Evolutionary conservation across 2,888 invertebrate genomes (phyloP), one percentile per base, ranked within the genome.

Genomic region (Noctua pronuba): DNA sequence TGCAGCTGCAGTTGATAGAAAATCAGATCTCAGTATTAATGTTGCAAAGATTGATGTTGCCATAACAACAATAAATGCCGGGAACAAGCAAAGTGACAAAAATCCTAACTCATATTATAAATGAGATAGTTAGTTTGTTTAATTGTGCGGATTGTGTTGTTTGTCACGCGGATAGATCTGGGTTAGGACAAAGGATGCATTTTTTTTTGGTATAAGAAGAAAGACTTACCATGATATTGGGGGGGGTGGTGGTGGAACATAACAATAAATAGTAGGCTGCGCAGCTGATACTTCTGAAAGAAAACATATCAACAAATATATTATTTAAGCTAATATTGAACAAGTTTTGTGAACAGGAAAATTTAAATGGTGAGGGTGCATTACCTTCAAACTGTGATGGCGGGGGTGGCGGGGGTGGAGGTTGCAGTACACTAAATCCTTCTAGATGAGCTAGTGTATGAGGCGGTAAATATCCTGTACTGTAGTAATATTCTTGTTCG

Each of bases 401-500:
- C 0, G 92, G 92, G 0, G 91, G 88, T 4, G 91, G 90, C 0
- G 92, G 92, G 0, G 91, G 91, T 0, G 91, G 90, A 0, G 90
- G 91, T 35, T 88, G 88, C 28, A 21, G 24, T 21, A 62, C 64
- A 13, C 28, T 73, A 31, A 21, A 21, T 35, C 92, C 92, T 77
- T 92, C 93, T 0, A 94, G 85, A 72, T 95, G 95, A 3, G 89
- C 89, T 13, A 92, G 60, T 0, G 92, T 87, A 73, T 94, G 92
- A 0, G 92, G 90, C 0, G 95, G 95, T 65, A 96, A 84, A 46
- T 83, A 87, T 0, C 93, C 94, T 0, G 94, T 94, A 13, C 95
- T 86, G 46, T 91, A 94, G 73, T 93, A 95, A 28, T 90, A 80
- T 49, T 94, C 94, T 58, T 95, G 94, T 74, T 95, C 94, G 82